Base-by-base conservation (phyloP, 2,797 vertebrate genomes). In the Eupleurogrammus muticus region DNA sequence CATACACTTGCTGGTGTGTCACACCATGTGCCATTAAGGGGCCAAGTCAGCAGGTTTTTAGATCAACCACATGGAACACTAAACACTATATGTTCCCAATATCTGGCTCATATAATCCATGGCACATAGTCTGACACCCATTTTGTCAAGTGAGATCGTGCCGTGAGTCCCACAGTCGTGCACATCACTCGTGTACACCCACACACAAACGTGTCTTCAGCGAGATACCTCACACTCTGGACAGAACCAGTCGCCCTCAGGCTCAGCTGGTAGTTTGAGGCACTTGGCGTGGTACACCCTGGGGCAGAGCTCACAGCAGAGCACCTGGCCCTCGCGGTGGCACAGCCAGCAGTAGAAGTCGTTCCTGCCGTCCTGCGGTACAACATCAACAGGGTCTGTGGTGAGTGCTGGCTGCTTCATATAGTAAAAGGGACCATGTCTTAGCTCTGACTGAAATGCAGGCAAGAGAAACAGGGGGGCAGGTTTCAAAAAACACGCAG, bases 391-490 rank as follows among this genome's bases (percentile, higher is more conserved):
- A 97, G 98, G 97, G 95, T 99, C 98, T 98, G 94, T 92, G 89
- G 94, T 94, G 93, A 95, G 94, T 91, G 93, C 90, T 82, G 94
- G 93, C 94, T 95, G 94, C 94, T 99, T 99, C 96, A 96, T 90
- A 97, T 99, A 99, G 97, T 99, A 99, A 99, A 99, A 99, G 94
- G 98, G 98, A 96, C 98, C 98, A 94, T 99, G 98, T 96, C 97
- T 99, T 97, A 99, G 97, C 81, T 98, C 96, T 96, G 97, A 99
- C 94, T 99, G 97, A 87, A 99, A 99, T 94, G 96, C 95, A 96
- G 97, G 96, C 94, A 97, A 98, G 95, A 99, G 93, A 99, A 97
- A 95, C 95, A 95, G 93, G 94, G 95, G 95, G 94, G 94, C 92
- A 94, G 94, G 96, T 96, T 97, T 97, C 96, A 97, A 97, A 96